Base-by-base conservation (phyloP, 2,888 invertebrate species). In the Harpalus rufipes region DNA sequence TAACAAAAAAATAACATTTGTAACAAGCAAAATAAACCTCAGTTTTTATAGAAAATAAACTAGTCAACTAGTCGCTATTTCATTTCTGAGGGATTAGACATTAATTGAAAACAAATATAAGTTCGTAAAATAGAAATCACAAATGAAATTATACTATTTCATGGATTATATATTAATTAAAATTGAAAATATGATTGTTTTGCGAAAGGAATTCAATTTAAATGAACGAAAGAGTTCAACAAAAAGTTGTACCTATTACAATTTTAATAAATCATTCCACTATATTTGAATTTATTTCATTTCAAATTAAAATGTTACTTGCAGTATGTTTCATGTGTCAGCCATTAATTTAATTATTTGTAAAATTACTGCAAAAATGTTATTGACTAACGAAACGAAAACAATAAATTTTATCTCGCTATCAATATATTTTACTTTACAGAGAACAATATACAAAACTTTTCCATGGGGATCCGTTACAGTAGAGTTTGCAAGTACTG, bases 361-460 rank as follows among this genome's bases (percentile, higher is more conserved):
- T 16, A 16, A 59, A 59, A 59, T 4, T 59, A 59, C n/a, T 59
- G 44, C 21, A 21, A 21, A 44, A 44, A 10, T 51, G 12, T 51
- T 12, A 51, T 51, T 51, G 8, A 51, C 12, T 51, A 51, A 3
- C 12, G 2, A 12, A 51, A 51, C 12, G 8, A 2, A 51, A 51
- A 51, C 12, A 51, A 51, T 51, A 2, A 51, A 51, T 51, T 10
- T 7, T 32, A 32, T 32, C 32, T 4, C 32, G 32, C 32, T 32
- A 32, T 56, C 56, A 56, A 56, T 56, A n/a, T 56, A n/a, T 56
- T 10, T 56, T 10, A 10, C n/a, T 56, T 56, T 10, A 10, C n/a
- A 59, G 59, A 59, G n/a, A 59, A 59, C 7, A 12, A 14, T 58
- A 16, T 59, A 59, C n/a, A 14, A 14, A 68, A 68, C n/a, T 39